A percentile compares a stretch with the other conserved stretches of the same genome.
phyloP scores from a whole-genome alignment of 92 coral and sea anemone species.

The Muricea muricata region DNA sequence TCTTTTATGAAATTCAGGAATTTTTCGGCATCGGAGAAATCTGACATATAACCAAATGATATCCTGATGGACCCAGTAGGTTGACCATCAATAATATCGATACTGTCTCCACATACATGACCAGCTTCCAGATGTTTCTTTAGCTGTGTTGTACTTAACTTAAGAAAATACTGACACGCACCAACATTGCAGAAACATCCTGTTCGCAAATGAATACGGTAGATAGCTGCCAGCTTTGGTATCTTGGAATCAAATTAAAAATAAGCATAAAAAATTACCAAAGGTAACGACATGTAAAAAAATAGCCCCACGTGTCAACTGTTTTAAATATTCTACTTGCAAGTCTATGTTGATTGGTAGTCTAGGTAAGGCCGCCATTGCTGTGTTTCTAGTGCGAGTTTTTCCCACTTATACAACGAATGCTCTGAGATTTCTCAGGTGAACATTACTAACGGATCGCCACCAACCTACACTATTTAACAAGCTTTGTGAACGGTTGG shows the following conservation, averaged over 20 bases:
- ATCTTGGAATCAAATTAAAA: slow-evolving; percentile 62
- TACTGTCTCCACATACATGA: slow-evolving; percentile 94
- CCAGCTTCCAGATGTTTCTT: slow-evolving; percentile 80
- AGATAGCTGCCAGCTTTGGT: slow-evolving; percentile 85
- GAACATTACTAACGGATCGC: too few species aligned
- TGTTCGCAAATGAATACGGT: slow-evolving; percentile 90
- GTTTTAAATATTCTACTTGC: too few species aligned
- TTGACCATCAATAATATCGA: slow-evolving; percentile 84
- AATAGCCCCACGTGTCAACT: too few species aligned
- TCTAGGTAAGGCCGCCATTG: too few species aligned
- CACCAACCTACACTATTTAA: too few species aligned
- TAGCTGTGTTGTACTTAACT: slow-evolving; percentile 74
- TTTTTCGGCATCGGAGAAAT: slow-evolving; percentile 78
- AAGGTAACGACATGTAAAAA: too few species aligned
- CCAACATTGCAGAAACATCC: slow-evolving; percentile 99
- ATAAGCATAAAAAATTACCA: background rate
- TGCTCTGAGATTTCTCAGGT: too few species aligned
- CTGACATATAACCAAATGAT: slow-evolving; percentile 98
- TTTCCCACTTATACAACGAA: too few species aligned
- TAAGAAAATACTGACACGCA: slow-evolving; percentile 83
- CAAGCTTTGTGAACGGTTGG: too few species aligned
- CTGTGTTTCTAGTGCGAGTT: too few species aligned
- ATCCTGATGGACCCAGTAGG: slow-evolving; percentile 98
- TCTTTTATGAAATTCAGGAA: slow-evolving; percentile 74
- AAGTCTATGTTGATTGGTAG: too few species aligned